Conservation (phyloP, 2,113 vertebrate genomes). For the Albula glossodonta region DNA sequence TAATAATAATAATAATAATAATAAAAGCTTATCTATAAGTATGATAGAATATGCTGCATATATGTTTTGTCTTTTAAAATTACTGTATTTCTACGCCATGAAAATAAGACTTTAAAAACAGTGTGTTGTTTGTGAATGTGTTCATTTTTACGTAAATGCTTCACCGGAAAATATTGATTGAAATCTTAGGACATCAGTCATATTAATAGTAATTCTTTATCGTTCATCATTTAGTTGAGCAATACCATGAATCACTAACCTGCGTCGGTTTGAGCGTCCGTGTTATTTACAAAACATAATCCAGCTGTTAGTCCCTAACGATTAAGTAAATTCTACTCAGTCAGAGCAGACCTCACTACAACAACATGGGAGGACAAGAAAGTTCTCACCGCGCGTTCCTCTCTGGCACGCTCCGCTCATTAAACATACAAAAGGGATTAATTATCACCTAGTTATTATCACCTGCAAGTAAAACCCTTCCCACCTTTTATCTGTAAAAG, state of each 20-base stretch:
- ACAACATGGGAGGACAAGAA: slow-evolving; percentile 43
- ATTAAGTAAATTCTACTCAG: slow-evolving; percentile 61
- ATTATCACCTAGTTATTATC: slow-evolving; percentile 76
- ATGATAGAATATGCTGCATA: no score
- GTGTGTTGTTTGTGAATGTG: no score
- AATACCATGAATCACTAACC: slow-evolving; percentile 8
- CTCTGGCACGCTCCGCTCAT: slow-evolving; percentile 40
- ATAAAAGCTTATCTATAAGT: not conserved
- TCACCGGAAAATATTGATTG: no score
- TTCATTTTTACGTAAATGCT: no score
- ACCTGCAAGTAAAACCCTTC: slow-evolving; percentile 73
- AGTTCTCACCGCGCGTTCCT: slow-evolving; percentile 49
- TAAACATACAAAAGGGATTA: slow-evolving; percentile 73
- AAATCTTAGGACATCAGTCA: no score
- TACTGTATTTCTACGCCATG: no score
- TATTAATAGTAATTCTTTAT: no score
- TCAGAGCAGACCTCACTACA: slow-evolving; percentile 39
- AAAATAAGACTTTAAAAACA: no score
- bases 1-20: slow-evolving; percentile 1
- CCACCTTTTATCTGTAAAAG: slow-evolving; percentile 62
- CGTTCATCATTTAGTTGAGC: not conserved
- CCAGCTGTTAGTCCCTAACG: slow-evolving; percentile 57
- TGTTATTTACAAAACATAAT: slow-evolving; percentile 10
- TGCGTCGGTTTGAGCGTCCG: slow-evolving; percentile 7
- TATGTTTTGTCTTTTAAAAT: no score